Conservation (phyloP, 1,140 invertebrate genomes). For the Cataglyphis hispanica region DNA sequence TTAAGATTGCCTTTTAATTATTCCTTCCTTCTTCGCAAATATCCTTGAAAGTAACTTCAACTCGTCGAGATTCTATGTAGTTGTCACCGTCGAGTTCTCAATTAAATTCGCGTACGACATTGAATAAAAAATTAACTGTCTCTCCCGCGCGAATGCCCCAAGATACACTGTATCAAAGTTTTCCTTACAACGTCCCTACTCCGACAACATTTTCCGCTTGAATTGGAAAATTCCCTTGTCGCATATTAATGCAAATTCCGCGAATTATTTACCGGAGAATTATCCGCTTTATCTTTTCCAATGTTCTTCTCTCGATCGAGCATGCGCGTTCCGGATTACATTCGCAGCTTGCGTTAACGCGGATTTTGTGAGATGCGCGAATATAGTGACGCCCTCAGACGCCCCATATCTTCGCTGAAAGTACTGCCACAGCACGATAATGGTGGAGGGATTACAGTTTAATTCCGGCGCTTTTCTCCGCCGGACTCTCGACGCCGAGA, state of each 20-base stretch:
- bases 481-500: constrained; percentile 16
- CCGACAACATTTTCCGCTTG: constrained; percentile 5
- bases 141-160: not conserved
- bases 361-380: constrained; percentile 24
- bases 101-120: constrained; percentile 26
- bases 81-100: constrained; percentile 8
- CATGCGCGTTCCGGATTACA: constrained; percentile 4
- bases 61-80: not conserved
- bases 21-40: not conserved
- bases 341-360: constrained; percentile 29
- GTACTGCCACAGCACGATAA: constrained; percentile 49
- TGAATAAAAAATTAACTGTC: not conserved
- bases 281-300: constrained; percentile 22
- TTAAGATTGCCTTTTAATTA: not conserved
- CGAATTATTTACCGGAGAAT: constrained; percentile 44
- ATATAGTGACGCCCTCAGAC: not conserved
- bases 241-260: constrained; percentile 48
- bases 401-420: constrained; percentile 14
- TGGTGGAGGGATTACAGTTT: constrained; percentile 51
- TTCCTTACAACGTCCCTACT: not conserved
- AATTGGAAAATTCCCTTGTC: not conserved
- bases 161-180: not conserved
- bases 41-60: not conserved
- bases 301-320: constrained; percentile 26
- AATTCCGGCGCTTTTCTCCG: constrained; percentile 25